Percentiles rank a stretch among this genome's conserved stretches.
These are phyloP conservation scores for Drosophila murphyi DNA, from an alignment of 1,140 invertebrate species.

Conservation along the genomic window DNA sequence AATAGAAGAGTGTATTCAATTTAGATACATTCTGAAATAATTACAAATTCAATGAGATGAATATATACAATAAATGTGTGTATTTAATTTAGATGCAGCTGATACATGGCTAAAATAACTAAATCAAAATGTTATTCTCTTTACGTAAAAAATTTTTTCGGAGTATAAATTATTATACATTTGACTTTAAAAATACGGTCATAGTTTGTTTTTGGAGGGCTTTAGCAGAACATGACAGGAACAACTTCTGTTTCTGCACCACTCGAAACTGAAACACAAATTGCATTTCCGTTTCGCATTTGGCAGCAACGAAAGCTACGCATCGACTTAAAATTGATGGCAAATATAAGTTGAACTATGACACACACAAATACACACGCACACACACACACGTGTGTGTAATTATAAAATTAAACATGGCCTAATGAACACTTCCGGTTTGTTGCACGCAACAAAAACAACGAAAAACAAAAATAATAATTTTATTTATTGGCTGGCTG, in stretches of 20 bases:
- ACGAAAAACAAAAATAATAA: slow-evolving; percentile 6
- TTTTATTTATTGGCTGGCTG: slow-evolving; percentile 52
- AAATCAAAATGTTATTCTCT: no score
- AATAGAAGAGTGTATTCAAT: no score
- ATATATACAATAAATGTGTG: no score
- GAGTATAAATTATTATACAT: no score
- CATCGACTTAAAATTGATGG: slow-evolving; percentile 49
- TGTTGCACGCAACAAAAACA: slow-evolving; percentile 7
- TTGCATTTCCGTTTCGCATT: slow-evolving; percentile 63
- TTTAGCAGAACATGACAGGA: slow-evolving; percentile 4
- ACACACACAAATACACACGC: not conserved
- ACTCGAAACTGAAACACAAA: slow-evolving; percentile 58
- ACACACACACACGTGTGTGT: slow-evolving; percentile 11
- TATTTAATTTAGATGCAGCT: no score
- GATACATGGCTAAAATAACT: no score
- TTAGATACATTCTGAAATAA: no score
- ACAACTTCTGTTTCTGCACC: slow-evolving; percentile 69
- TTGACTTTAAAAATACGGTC: no score
- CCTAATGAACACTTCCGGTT: slow-evolving; percentile 64
- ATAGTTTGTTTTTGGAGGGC: no score
- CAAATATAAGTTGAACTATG: slow-evolving; percentile 32
- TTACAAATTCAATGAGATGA: no score
- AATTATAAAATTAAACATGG: slow-evolving; percentile 73
- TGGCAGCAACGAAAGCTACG: slow-evolving; percentile 38
- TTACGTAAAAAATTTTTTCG: no score